Base-by-base conservation (phyloP, 2,113 vertebrate genomes). In the Zonotrichia leucophrys region DNA sequence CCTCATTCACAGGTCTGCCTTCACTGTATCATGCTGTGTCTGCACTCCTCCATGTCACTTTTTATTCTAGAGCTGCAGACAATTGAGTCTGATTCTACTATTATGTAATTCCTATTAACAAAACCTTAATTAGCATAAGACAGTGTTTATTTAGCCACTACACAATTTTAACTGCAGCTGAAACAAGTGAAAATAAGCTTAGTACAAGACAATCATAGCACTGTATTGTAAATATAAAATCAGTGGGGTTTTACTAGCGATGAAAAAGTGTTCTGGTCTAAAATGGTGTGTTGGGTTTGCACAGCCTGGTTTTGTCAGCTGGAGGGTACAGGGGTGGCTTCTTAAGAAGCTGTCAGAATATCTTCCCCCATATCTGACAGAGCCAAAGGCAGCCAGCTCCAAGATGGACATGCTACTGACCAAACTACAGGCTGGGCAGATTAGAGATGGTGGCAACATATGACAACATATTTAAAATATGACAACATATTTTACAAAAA, bases 341-440 rank as follows among this genome's bases (percentile, higher is more conserved):
- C 21, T 37, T 49, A 21, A 31, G 24, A 42, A 16, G 22, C 9
- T 42, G 7, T 5, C 37, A 59, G 53, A 59, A 50, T 31, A 8
- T 50, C 17, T 52, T 52, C 11, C 7, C 11, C 27, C 2, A 19
- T 37, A 14, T 33, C 62, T 76, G 62, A 31, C 31, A 76, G 53
- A 44, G 52, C 31, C 13, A 25, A 42, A 50, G 13, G 14, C 17
- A 52, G 37, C 17, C 0, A 0, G 17, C 9, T 68, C 17, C 22
- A 37, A 28, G 31, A 15, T 28, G 27, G 5, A 33, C 0, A 0
- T 44, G 37, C 9, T 52, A 13, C 17, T 60, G 63, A 37, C 22
- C 22, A 52, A 68, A 50, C 49, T 50, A 27, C 24, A 25, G 37
- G 6, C 9, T 37, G 27, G 37, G 33, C 21, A 31, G 11, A 52